Evolutionary conservation across 2,113 vertebrate genomes (phyloP), one percentile per base, ranked within the genome.

Genomic region (Neotragus pygmaeus): DNA sequence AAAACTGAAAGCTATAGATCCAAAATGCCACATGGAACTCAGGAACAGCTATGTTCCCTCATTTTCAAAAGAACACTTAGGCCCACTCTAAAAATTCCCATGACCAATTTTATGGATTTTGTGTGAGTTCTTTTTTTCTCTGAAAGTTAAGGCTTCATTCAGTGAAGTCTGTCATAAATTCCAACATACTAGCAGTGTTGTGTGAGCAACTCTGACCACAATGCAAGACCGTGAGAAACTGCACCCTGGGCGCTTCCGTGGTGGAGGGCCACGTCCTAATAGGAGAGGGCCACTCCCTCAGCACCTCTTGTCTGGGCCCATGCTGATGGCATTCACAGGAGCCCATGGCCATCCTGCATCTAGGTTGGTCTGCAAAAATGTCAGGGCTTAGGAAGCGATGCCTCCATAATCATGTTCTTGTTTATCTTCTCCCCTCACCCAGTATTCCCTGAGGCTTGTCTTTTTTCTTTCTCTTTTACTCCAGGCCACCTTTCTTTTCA

Each of bases 161-260:
- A 91, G 0, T 75, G 90, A 92, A 47, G 75, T 39, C 82, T 88
- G 95, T 81, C 58, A 96, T 10, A 58, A 43, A 39, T 33, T 39
- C 83, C 62, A 39, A 49, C 16, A 93, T n/a, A 81, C 25, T 14
- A 7, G 49, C 92, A 53, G 36, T 51, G 96, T 75, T 57, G 97
- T 96, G 51, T 66, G 28, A 95, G 86, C 17, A 25, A 21, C 49
- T 33, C 12, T 53, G 73, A 81, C 53, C 33, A 83, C 57, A 55
- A n/a, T 10, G 33, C 11, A 12, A 83, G 94, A 49, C 86, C 23
- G 33, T 97, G 94, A 96, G 95, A 98, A 96, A 85, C 45, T n/a
- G 85, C 28, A 13, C 55, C 33, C 7, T 0, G 1, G 28, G 25
- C 78, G 89, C 91, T 77, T 93, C 94, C 66, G 47, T 0, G 2